A percentile compares a stretch with the other conserved stretches of the same genome.
phyloP scores from a whole-genome alignment of 1,140 invertebrate genomes.

The Macrocentrus cingulum region DNA sequence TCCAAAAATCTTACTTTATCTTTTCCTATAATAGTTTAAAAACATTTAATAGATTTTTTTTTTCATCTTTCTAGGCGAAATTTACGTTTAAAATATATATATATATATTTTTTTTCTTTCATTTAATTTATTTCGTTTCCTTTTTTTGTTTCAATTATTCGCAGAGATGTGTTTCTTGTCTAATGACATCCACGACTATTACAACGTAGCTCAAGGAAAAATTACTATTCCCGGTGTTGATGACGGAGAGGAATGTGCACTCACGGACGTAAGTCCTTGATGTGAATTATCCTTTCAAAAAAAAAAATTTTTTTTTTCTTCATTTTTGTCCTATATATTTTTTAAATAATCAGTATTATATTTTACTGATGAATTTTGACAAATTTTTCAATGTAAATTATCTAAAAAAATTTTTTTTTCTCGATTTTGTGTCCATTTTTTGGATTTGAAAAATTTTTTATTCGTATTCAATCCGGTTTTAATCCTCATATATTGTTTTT shows the following conservation, averaged over 20 bases:
- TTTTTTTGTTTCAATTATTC: constrained; percentile 41
- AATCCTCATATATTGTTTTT: too few relatives aligned
- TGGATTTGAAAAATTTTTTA: too few relatives aligned
- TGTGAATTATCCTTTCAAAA: too few relatives aligned
- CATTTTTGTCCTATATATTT: not conserved
- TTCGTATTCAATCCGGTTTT: too few relatives aligned
- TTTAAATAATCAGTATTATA: too few relatives aligned
- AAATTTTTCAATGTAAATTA: too few relatives aligned
- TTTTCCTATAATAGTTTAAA: too few relatives aligned
- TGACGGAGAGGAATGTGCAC: constrained; percentile 72
- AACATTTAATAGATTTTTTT: too few relatives aligned
- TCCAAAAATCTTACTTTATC: too few relatives aligned
- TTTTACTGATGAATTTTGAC: too few relatives aligned
- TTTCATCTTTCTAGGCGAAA: not conserved
- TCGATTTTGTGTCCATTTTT: too few relatives aligned
- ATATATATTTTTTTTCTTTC: not conserved
- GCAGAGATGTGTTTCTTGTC: constrained; percentile 62
- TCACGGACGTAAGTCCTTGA: constrained; percentile 72
- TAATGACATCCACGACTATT: constrained; percentile 69
- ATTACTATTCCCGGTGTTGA: constrained; percentile 75
- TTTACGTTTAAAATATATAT: not conserved
- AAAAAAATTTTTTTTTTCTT: constrained; percentile 1
- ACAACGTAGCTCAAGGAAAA: constrained; percentile 77
- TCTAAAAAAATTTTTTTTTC: too few relatives aligned
- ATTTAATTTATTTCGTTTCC: not conserved